Conservation (phyloP, 1,140 invertebrate species). For the Eulimnadia texana region DNA sequence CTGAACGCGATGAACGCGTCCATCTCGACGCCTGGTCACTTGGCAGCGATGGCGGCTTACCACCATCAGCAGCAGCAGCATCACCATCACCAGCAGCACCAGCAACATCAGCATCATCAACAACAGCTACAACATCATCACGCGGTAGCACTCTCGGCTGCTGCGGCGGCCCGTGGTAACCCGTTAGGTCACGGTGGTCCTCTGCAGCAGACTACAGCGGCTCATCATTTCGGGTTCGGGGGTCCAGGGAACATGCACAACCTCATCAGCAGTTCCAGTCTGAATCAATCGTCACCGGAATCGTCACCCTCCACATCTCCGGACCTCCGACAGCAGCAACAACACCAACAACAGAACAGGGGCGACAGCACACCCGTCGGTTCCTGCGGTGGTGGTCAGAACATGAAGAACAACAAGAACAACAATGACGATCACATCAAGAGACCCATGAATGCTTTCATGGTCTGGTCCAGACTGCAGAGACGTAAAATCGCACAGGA, state of each 20-base stretch:
- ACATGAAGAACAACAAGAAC: constrained; percentile 8
- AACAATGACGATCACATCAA: constrained; percentile 38
- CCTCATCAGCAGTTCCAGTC: constrained; percentile 5
- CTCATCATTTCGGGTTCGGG: constrained; percentile 11
- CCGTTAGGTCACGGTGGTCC: constrained; percentile 10
- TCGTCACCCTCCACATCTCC: constrained; percentile 12
- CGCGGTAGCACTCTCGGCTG: not conserved
- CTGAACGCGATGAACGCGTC: constrained; percentile 14
- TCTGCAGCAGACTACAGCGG: constrained; percentile 5
- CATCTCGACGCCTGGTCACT: constrained; percentile 7
- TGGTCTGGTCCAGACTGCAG: constrained; percentile 59
- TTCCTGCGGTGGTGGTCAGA: not conserved
- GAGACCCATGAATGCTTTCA: constrained; percentile 52
- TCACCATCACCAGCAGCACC: constrained; percentile 7
- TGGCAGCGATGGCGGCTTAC: constrained; percentile 10
- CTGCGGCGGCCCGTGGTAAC: not conserved
- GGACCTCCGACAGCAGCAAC: constrained; percentile 3
- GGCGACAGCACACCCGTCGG: not conserved
- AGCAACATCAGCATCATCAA: constrained; percentile 6
- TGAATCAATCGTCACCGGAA: not conserved
- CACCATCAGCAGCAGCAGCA: constrained; percentile 15
- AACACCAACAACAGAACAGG: not conserved
- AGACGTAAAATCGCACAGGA: constrained; percentile 81
- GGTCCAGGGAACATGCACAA: constrained; percentile 1
- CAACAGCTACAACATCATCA: constrained; percentile 3